Base-by-base conservation (phyloP, 2,113 vertebrate genomes). In the Zapornia atra region DNA sequence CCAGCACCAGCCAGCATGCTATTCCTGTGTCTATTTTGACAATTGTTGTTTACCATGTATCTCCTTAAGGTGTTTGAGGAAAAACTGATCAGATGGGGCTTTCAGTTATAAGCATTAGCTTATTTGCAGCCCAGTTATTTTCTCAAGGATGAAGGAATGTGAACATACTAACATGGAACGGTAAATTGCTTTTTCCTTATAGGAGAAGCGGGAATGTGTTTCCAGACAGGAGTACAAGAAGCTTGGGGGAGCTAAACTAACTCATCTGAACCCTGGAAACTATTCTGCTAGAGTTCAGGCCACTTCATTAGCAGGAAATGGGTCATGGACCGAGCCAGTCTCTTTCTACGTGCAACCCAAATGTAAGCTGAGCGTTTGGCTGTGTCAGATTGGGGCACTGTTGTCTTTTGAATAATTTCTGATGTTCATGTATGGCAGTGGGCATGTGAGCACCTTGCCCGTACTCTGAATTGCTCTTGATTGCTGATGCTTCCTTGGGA, bases 271-370 rank as follows among this genome's bases (percentile, higher is more conserved):
- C 76, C 98, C 99, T 0, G 99, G 99, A 15, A 99, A 99, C 95
- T 99, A 99, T 70, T 99, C 99, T 1, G 99, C 98, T 59, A 98
- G 98, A 20, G 98, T 99, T 73, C 98, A 99, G 28, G 99, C 99
- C 82, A 99, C 98, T 15, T 99, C 99, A 0, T 98, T 99, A 36
- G 98, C 99, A 53, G 99, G 99, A 57, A 99, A 99, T 6, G 99
- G 99, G 29, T 99, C 99, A 1, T 99, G 99, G 99, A 99, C 99
- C 0, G 99, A 99, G 26, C 98, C 98, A 6, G 97, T 99, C 89
- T 99, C 94, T 79, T 99, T 99, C 97, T 99, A 99, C 1, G 99
- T 99, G 63, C 99, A 98, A 2, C 98, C 98, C 71, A 99, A 98
- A 98, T 94, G 99, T 99, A 99, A 99, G 96, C 98, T 97, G 83